phyloP scores from a whole-genome alignment of 2,888 invertebrate species.

The Poecilus cupreus region DNA sequence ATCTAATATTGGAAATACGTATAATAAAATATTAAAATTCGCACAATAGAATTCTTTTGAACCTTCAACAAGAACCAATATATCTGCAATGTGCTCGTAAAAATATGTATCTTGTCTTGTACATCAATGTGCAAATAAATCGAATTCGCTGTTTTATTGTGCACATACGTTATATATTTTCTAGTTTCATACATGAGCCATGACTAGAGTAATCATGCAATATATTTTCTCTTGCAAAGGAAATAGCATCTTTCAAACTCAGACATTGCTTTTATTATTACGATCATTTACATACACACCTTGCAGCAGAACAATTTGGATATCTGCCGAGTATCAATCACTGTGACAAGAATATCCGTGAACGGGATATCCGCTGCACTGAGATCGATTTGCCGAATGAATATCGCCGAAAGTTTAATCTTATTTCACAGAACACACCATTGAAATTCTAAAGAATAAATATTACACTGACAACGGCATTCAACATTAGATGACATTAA shows the following conservation, averaged over 20 bases:
- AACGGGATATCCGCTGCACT: conserved; percentile 5
- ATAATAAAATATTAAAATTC: conserved; percentile 1
- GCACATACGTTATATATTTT: conserved; percentile 39
- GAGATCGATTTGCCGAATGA: neutral
- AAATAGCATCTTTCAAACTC: conserved; percentile 26
- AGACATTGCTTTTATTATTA: conserved; percentile 51
- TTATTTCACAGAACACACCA: no score
- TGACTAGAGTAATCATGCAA: conserved; percentile 48
- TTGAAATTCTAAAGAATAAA: neutral
- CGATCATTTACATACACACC: conserved; percentile 50
- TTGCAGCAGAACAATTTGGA: conserved; percentile 33
- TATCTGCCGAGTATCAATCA: conserved; percentile 49
- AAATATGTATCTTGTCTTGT: conserved; percentile 34
- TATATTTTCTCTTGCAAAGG: conserved; percentile 41
- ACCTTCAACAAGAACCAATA: conserved; percentile 5
- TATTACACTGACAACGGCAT: neutral
- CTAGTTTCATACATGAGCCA: conserved; percentile 33
- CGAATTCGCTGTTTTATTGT: conserved; percentile 38
- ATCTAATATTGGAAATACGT: no score
- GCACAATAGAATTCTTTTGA: conserved; percentile 15
- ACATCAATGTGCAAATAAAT: conserved; percentile 35
- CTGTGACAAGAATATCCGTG: conserved; percentile 42
- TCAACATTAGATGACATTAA: neutral
- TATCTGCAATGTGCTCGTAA: conserved; percentile 9
- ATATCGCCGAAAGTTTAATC: neutral